Base-by-base conservation (phyloP, 1,140 invertebrate species). In the Eriosoma lanigerum region DNA sequence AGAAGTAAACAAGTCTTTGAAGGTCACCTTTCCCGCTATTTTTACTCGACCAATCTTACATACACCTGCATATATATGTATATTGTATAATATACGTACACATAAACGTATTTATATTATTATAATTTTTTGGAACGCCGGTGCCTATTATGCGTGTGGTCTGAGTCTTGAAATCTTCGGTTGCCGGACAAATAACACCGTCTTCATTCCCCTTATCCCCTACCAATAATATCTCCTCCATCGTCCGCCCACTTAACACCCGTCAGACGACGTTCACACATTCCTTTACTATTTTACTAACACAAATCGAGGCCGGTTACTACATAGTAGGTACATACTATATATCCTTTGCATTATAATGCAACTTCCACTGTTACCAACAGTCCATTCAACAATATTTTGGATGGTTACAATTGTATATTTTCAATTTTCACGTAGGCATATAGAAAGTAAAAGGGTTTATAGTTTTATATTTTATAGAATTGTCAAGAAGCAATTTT, bases 271-370 rank as follows among this genome's bases (percentile, higher is more conserved):
- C 64, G 52, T 38, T 78, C 44, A 38, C 26, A 48, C 72, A 78
- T 81, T 81, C 70, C 60, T 78, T 32, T 68, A 81, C 56, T 64
- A 81, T 76, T 81, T 76, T 76, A 76, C 81, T 32, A 68, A 38
- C 64, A 68, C 64, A 15, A 48, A 8, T 12, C 21, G 44, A 19
- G 38, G 17, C 15, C 19, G 24, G 32, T 66, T 66, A 66, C 38
- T 66, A 46, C 38, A 32, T n/a, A 29, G 5, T 38, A 4, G 32
- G 6, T 32, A 32, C 58, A 60, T 26, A 60, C 58, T 13, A 19
- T 58, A 62, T 38, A 64, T 64, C 32, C 19, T n/a, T 38, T 64
- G 62, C 24, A 64, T 38, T 64, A 19, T 64, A 64, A 44, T 64
- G 62, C 32, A 58, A 12, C 46, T 29, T 26, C 17, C 60, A 68